Percentiles rank a stretch among this genome's conserved stretches.
Evolutionary conservation across 2,888 invertebrate species (phyloP).

Genomic region (Dicranocentrus wangi): DNA sequence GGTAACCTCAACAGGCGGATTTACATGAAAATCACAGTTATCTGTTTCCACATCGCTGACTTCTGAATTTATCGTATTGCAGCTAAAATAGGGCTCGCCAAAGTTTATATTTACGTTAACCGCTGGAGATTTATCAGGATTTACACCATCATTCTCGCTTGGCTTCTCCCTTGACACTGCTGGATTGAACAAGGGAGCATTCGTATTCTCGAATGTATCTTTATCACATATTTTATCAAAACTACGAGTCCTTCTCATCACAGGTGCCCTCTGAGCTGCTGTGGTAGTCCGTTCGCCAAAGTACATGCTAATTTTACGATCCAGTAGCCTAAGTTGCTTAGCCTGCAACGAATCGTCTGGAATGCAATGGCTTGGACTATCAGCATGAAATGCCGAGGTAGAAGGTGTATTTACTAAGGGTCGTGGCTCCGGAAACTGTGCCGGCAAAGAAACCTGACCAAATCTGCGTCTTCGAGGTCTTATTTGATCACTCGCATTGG

Average conservation of each 20-base stretch:
- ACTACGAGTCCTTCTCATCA: conserved; percentile 30
- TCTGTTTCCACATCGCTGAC: conserved; percentile 53
- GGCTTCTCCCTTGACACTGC: neutral
- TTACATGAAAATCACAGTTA: conserved; percentile 54
- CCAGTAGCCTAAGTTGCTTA: conserved; percentile 45
- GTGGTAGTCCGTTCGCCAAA: conserved; percentile 43
- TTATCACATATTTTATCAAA: conserved; percentile 28
- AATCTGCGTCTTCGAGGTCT: conserved; percentile 56
- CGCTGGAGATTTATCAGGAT: neutral
- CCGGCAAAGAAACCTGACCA: conserved; percentile 68
- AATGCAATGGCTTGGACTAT: conserved; percentile 13
- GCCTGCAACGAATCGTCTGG: conserved; percentile 53
- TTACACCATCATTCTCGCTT: neutral
- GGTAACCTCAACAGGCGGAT: conserved; percentile 49
- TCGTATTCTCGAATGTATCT: neutral
- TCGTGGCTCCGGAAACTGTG: conserved; percentile 12
- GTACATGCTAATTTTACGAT: conserved; percentile 58
- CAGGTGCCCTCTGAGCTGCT: neutral
- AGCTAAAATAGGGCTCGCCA: conserved; percentile 44
- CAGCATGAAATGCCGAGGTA: neutral
- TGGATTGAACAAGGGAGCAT: neutral
- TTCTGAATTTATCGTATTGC: conserved; percentile 16
- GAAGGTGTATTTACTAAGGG: conserved; percentile 9
- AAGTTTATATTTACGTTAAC: conserved; percentile 14
- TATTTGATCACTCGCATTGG: conserved; percentile 34